Evolutionary conservation across 2,888 invertebrate species (phyloP).

Genomic region (Dolichomitus sp.): DNA sequence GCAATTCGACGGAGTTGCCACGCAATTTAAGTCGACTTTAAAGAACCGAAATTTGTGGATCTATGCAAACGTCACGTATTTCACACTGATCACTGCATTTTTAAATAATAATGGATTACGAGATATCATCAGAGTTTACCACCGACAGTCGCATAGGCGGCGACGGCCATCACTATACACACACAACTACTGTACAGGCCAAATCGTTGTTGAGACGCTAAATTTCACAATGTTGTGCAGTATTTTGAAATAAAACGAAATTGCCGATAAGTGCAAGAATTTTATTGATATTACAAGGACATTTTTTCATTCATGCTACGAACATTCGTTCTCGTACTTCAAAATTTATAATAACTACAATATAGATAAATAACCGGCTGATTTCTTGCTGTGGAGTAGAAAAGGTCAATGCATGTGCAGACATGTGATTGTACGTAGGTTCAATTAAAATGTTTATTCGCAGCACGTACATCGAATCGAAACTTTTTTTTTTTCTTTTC

Average conservation of each 20-base stretch:
- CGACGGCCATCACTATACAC: conserved; percentile 26
- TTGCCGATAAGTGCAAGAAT: background rate
- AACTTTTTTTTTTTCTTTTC: background rate
- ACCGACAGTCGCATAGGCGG: conserved; percentile 4
- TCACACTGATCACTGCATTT: conserved; percentile 16
- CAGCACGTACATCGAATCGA: background rate
- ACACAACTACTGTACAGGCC: background rate
- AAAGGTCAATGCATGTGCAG: background rate
- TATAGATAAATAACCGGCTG: background rate
- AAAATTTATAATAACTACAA: background rate
- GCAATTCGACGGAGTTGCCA: conserved; percentile 22
- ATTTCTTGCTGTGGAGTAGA: background rate
- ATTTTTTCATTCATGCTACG: background rate
- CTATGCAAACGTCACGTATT: background rate
- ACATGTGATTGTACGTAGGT: background rate
- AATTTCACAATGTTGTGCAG: conserved; percentile 45
- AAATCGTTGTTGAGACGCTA: background rate
- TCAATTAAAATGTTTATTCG: background rate
- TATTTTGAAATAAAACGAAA: conserved; percentile 19
- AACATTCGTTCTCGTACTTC: background rate
- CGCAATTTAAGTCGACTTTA: background rate
- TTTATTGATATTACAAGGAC: background rate
- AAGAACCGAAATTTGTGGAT: background rate
- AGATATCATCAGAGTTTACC: background rate
- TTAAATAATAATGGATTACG: background rate